Percentiles rank a stretch among this genome's conserved stretches.
These are phyloP conservation scores for Acromyrmex echinatior DNA, from an alignment of 1,140 invertebrate species.

Conservation along the genomic window DNA sequence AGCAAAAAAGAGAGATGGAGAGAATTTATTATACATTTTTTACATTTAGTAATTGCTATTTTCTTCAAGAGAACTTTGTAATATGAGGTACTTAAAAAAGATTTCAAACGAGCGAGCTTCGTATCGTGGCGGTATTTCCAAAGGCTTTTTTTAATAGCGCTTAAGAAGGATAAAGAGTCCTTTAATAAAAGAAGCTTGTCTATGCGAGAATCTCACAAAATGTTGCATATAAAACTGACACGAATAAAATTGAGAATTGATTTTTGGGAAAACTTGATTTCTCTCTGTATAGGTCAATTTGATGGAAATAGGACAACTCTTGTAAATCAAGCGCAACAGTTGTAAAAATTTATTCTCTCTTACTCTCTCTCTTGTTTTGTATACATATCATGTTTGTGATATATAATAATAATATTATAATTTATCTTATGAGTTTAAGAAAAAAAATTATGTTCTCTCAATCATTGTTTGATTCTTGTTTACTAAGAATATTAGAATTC, in stretches of 20 bases:
- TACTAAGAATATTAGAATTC: too few species aligned
- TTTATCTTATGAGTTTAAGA: too few species aligned
- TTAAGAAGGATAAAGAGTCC: constrained; percentile 17
- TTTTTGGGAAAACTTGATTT: not conserved
- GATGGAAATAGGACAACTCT: not conserved
- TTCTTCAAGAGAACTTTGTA: constrained; percentile 26
- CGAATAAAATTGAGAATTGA: constrained; percentile 18
- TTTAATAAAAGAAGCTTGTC: constrained; percentile 32
- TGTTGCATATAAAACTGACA: constrained; percentile 16
- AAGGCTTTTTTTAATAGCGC: constrained; percentile 50
- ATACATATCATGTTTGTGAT: too few species aligned
- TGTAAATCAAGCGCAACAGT: not conserved
- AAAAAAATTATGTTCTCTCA: too few species aligned
- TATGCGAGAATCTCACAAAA: not conserved
- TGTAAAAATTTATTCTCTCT: not conserved
- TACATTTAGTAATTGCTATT: constrained; percentile 47
- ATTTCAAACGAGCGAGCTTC: constrained; percentile 36
- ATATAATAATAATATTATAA: too few species aligned
- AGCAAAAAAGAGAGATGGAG: not conserved
- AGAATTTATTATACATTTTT: constrained; percentile 21
- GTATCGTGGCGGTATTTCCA: constrained; percentile 28
- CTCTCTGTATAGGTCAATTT: not conserved
- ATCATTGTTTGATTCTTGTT: too few species aligned
- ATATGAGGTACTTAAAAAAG: constrained; percentile 36
- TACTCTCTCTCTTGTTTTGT: too few species aligned